Conservation (phyloP, 2,113 vertebrate genomes). For the Cynopterus brachyotis region DNA sequence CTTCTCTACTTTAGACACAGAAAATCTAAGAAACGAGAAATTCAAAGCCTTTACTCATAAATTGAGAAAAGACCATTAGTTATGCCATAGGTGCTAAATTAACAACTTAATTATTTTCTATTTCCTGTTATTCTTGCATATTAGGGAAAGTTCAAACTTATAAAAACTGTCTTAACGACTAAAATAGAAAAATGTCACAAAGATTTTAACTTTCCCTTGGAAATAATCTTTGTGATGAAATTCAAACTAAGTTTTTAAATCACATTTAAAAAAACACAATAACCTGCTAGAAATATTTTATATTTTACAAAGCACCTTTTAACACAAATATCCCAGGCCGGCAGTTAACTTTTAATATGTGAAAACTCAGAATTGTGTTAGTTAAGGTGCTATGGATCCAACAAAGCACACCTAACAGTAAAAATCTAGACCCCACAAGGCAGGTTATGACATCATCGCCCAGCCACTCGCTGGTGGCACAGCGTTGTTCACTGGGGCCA, state of each 20-base stretch:
- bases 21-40: constrained; percentile 14
- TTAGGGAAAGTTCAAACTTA: neutral
- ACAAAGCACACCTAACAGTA: neutral
- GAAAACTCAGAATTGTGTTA: neutral
- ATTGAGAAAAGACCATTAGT: constrained; percentile 25
- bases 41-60: neutral
- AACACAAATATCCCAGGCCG: neutral
- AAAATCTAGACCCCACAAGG: neutral
- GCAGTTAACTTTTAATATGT: neutral
- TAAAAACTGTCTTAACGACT: neutral
- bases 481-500: neutral
- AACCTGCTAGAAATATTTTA: neutral
- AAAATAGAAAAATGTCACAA: constrained; percentile 42
- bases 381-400: neutral
- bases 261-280: neutral
- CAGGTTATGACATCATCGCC: neutral
- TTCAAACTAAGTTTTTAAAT: neutral
- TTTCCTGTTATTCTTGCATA: neutral
- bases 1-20: neutral
- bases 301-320: neutral
- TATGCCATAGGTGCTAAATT: neutral
- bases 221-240: constrained; percentile 48
- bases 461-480: fast-evolving
- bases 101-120: neutral
- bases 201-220: neutral